A percentile compares a stretch with the other conserved stretches of the same genome.
Conservation (phyloP, 2,888 invertebrate species). For the Gandaritis pyraliata region DNA sequence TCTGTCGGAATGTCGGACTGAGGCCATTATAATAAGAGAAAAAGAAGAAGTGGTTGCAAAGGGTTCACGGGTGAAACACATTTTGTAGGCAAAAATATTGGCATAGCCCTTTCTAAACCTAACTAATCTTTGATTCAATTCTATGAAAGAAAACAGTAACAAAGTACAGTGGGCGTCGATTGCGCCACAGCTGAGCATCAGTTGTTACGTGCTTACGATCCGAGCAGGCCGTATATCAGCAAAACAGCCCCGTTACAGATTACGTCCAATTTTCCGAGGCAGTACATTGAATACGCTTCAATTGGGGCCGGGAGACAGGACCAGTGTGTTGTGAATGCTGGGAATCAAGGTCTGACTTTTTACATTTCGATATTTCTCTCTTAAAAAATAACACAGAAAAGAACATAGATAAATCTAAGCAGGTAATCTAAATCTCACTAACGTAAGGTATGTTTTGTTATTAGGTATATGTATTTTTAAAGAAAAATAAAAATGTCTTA, state of each 20-base stretch:
- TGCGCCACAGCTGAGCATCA: conserved; percentile 43
- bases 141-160: conserved; percentile 57
- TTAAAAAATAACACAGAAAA: too few species aligned
- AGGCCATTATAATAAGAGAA: too few species aligned
- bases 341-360: conserved; percentile 2
- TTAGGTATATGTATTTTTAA: too few species aligned
- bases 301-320: conserved; percentile 39
- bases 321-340: conserved; percentile 9
- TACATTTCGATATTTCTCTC: background rate
- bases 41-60: too few species aligned
- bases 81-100: background rate
- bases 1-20: too few species aligned
- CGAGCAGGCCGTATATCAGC: conserved; percentile 70
- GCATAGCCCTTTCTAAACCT: background rate
- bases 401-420: too few species aligned
- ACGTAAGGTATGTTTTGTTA: too few species aligned
- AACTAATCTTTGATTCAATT: conserved; percentile 36
- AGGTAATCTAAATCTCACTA: too few species aligned
- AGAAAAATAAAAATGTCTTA: too few species aligned
- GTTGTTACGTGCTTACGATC: conserved; percentile 56
- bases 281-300: conserved; percentile 61
- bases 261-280: conserved; percentile 69
- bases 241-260: conserved; percentile 71
- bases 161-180: conserved; percentile 62
- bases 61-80: too few species aligned